phyloP scores from a whole-genome alignment of 2,113 vertebrate genomes.

The Odontesthes bonariensis region DNA sequence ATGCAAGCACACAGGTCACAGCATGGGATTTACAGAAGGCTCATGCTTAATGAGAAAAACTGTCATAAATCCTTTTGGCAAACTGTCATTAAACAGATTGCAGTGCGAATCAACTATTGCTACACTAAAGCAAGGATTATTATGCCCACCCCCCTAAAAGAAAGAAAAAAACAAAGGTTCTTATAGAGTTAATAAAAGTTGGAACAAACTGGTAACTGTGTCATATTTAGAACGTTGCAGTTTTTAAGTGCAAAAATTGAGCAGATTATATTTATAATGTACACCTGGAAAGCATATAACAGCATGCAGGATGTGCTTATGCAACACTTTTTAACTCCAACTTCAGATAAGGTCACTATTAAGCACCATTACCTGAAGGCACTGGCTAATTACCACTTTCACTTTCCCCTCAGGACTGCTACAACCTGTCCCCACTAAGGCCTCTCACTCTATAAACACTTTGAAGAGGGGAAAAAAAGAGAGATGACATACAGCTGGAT shows the following conservation, averaged over 20 bases:
- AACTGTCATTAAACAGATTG: constrained; percentile 47
- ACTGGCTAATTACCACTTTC: constrained; percentile 61
- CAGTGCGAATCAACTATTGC: constrained; percentile 46
- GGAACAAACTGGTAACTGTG: constrained; percentile 40
- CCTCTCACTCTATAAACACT: constrained; percentile 54
- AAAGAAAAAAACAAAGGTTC: constrained; percentile 25
- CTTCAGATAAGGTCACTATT: constrained; percentile 51
- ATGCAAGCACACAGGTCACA: constrained; percentile 36
- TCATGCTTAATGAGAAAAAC: constrained; percentile 51
- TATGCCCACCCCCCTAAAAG: background rate
- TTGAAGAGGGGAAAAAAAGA: constrained; percentile 49
- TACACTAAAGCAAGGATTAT: constrained; percentile 15
- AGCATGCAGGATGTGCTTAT: constrained; percentile 40
- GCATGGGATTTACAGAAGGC: constrained; percentile 53
- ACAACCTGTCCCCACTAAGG: constrained; percentile 19
- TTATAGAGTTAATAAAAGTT: constrained; percentile 22
- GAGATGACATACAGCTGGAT: constrained; percentile 45
- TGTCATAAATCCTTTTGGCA: constrained; percentile 40
- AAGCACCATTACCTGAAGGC: constrained; percentile 51
- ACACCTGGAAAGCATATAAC: constrained; percentile 33
- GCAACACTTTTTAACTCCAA: constrained; percentile 54
- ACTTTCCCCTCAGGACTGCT: constrained; percentile 36
- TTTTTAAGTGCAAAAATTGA: constrained; percentile 9
- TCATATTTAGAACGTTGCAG: constrained; percentile 35
- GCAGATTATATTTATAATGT: constrained; percentile 14